These are phyloP conservation scores for Hiodon tergisus DNA, from an alignment of 2,113 vertebrate genomes.

Conservation along the genomic window DNA sequence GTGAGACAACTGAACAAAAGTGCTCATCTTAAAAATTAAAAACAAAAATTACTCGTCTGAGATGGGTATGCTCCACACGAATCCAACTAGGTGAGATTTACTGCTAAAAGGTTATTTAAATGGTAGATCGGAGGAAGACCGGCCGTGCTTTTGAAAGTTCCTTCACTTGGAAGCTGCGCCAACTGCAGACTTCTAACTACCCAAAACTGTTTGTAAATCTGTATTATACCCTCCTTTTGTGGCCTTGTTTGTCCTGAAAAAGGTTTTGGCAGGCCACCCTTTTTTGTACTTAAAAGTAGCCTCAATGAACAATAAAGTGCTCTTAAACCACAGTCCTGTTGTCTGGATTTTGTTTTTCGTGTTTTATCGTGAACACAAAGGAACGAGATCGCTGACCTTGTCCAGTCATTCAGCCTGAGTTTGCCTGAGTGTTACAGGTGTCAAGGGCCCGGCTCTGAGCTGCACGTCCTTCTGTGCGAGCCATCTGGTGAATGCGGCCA, in stretches of 20 bases:
- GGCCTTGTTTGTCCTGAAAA: constrained; percentile 89
- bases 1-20: constrained; percentile 44
- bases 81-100: constrained; percentile 4
- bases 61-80: constrained; percentile 52
- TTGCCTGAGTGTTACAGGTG: too few relatives aligned
- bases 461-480: too few relatives aligned
- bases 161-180: constrained; percentile 64
- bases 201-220: constrained; percentile 78
- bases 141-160: constrained; percentile 32
- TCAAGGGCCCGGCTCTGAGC: too few relatives aligned
- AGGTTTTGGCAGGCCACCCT: constrained; percentile 97
- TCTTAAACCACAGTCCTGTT: constrained; percentile 81
- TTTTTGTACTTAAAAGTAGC: constrained; percentile 99
- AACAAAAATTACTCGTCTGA: constrained; percentile 63
- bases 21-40: constrained; percentile 8
- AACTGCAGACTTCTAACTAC: constrained; percentile 57
- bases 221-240: constrained; percentile 80
- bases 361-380: not conserved
- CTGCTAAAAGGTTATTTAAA: constrained; percentile 20
- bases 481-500: too few relatives aligned
- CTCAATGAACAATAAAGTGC: constrained; percentile 99
- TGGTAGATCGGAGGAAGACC: constrained; percentile 23
- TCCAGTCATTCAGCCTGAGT: too few relatives aligned
- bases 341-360: not conserved
- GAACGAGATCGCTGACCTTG: too few relatives aligned